phyloP scores from a whole-genome alignment of 2,797 vertebrate genomes.

The Diglossa cyanea region DNA sequence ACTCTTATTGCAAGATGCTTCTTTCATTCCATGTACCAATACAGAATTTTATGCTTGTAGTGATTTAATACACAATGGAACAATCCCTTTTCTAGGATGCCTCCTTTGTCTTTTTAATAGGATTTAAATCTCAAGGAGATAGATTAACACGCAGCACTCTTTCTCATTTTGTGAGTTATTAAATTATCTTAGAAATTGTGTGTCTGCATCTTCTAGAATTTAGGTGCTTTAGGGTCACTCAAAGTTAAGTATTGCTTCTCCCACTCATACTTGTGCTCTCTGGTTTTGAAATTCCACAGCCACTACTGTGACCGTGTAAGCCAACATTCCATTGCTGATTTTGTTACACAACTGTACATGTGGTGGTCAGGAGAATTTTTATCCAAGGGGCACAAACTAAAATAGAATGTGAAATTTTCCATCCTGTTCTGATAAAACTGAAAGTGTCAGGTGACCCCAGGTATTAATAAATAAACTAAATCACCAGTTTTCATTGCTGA shows the following conservation, averaged over 20 bases:
- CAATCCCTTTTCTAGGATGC: not conserved
- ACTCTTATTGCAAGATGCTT: not conserved
- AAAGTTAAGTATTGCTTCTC: not conserved
- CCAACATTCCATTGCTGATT: not conserved
- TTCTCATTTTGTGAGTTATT: not conserved
- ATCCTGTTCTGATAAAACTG: not conserved
- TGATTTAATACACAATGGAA: not conserved
- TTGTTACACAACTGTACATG: not conserved
- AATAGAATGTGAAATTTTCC: not conserved
- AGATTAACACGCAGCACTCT: not conserved
- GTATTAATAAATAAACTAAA: not conserved
- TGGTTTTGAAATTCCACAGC: not conserved
- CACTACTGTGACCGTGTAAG: not conserved
- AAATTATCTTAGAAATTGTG: not conserved
- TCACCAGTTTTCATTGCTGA: not conserved
- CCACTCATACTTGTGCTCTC: accelerated
- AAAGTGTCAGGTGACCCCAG: not conserved
- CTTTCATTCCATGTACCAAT: not conserved
- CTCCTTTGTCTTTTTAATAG: not conserved
- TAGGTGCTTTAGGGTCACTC: not conserved
- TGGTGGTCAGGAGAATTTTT: not conserved
- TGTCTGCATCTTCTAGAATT: not conserved
- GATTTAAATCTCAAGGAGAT: not conserved
- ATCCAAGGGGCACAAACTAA: not conserved
- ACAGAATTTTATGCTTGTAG: not conserved